These are phyloP conservation scores for Caenorhabditis sp. DNA, from an alignment of 2,888 invertebrate species.

Conservation along the genomic window DNA sequence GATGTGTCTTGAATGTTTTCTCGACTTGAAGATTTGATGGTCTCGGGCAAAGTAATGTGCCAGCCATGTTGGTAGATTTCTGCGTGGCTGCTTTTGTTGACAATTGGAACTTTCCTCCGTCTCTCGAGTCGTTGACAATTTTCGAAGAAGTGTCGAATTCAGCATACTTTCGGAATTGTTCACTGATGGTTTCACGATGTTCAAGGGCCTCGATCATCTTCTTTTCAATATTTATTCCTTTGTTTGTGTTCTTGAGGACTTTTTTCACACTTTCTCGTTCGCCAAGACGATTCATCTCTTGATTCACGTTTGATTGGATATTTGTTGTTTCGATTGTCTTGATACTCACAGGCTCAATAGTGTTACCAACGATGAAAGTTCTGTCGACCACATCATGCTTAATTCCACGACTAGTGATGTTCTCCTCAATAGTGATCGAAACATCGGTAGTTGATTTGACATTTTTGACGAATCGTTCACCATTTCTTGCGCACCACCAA, in stretches of 20 bases:
- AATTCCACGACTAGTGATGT: slow-evolving; percentile 38
- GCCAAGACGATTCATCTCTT: slow-evolving; percentile 38
- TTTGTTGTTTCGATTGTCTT: slow-evolving; percentile 53
- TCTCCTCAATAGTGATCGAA: slow-evolving; percentile 8
- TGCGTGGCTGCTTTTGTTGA: slow-evolving; percentile 34
- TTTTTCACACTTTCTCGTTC: slow-evolving; percentile 38
- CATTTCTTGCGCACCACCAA: slow-evolving; percentile 47
- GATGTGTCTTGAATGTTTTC: slow-evolving; percentile 42
- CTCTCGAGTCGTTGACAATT: slow-evolving; percentile 15
- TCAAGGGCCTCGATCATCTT: slow-evolving; percentile 39
- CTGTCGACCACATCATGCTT: slow-evolving; percentile 36
- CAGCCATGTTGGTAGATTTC: slow-evolving; percentile 28
- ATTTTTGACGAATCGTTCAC: slow-evolving; percentile 45
- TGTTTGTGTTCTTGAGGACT: slow-evolving; percentile 33
- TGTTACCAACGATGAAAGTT: slow-evolving; percentile 48
- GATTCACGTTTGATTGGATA: slow-evolving; percentile 31
- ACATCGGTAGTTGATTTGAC: slow-evolving; percentile 52
- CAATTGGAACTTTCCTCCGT: slow-evolving; percentile 44
- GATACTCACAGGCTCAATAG: slow-evolving; percentile 29
- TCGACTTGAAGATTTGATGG: slow-evolving; percentile 39
- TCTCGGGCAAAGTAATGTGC: slow-evolving; percentile 37
- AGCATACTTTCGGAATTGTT: slow-evolving; percentile 28
- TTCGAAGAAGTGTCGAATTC: slow-evolving; percentile 21
- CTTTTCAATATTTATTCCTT: slow-evolving; percentile 41
- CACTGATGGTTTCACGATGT: slow-evolving; percentile 32